phyloP scores from a whole-genome alignment of 1,140 invertebrate genomes.

The Euwallacea fornicatus region DNA sequence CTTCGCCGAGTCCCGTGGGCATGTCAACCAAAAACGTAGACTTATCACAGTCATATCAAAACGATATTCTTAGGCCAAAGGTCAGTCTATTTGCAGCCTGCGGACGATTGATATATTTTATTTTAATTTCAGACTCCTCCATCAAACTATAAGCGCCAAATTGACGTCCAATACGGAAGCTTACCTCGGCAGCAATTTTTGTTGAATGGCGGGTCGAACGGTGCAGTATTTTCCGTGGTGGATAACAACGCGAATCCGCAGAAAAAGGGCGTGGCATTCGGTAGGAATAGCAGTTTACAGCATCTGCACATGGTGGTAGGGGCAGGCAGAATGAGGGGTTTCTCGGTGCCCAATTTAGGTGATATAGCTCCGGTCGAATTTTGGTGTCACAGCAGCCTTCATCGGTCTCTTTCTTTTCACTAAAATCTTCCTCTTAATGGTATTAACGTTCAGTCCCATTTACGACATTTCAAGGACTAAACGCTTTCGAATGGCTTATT shows the following conservation, averaged over 20 bases:
- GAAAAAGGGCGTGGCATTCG: slow-evolving; percentile 64
- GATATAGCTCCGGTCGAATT: slow-evolving; percentile 49
- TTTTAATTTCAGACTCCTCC: slow-evolving; percentile 66
- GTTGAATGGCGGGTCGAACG: slow-evolving; percentile 45
- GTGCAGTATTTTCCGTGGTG: slow-evolving; percentile 45
- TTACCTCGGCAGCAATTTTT: slow-evolving; percentile 70
- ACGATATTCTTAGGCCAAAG: slow-evolving; percentile 50
- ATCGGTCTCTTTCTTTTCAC: background rate
- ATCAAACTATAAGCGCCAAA: slow-evolving; percentile 66
- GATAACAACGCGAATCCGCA: slow-evolving; percentile 55
- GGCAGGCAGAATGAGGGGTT: slow-evolving; percentile 72
- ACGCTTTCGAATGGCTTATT: background rate
- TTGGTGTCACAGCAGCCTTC: background rate
- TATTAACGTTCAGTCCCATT: background rate
- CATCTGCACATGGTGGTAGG: slow-evolving; percentile 52
- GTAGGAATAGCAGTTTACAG: slow-evolving; percentile 60
- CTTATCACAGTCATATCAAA: slow-evolving; percentile 31
- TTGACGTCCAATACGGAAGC: slow-evolving; percentile 76
- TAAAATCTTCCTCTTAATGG: background rate
- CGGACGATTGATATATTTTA: background rate
- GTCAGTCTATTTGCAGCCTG: slow-evolving; percentile 40
- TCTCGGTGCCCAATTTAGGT: slow-evolving; percentile 91
- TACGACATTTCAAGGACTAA: background rate
- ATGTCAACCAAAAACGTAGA: slow-evolving; percentile 32
- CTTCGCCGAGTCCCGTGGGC: slow-evolving; percentile 54